Base-by-base conservation (phyloP, 2,888 invertebrate species). In the Ornithoptera alexandrae region DNA sequence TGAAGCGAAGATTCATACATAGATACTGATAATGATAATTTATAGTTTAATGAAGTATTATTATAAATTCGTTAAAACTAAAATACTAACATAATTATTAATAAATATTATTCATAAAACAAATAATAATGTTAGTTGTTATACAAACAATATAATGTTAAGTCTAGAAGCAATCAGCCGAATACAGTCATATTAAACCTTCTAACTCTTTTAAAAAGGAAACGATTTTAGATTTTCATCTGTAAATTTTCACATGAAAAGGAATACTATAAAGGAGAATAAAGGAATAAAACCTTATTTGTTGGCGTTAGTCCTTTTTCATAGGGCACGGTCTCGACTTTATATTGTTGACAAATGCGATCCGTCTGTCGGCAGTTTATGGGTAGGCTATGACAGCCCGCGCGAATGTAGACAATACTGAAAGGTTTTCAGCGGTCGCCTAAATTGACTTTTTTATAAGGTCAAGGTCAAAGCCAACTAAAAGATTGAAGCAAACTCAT, bases 281-380 rank as follows among this genome's bases (percentile, higher is more conserved):
- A 67, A 65, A 71, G 67, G 70, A 71, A 70, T 70, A 67, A 70
- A 67, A 67, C 68, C 68, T 64, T 72, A 72, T 71, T 71, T 72
- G 69, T 71, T 69, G 68, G 50, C 71, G 69, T 74, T 72, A 68
- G 66, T 73, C 72, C 72, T 65, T 71, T 69, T 64, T 67, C 66
- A 72, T 72, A 71, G 75, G 74, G 71, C 69, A 73, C 76, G 75
- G 76, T 78, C 80, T 81, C 75, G 76, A 77, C 78, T 85, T 84
- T 81, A 83, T 87, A 82, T 83, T 83, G 85, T 86, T 86, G 84
- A 84, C 86, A 86, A 83, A 82, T 79, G 79, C 74, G 78, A 77
- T 76, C 78, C 77, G 77, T 75, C 78, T 74, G 79, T 80, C 76
- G 75, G 76, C 81, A 80, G 83, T 88, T 88, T 87, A 88, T 82